A percentile compares a stretch with the other conserved stretches of the same genome.
phyloP scores from a whole-genome alignment of 2,888 invertebrate species.

The Rhingia campestris region DNA sequence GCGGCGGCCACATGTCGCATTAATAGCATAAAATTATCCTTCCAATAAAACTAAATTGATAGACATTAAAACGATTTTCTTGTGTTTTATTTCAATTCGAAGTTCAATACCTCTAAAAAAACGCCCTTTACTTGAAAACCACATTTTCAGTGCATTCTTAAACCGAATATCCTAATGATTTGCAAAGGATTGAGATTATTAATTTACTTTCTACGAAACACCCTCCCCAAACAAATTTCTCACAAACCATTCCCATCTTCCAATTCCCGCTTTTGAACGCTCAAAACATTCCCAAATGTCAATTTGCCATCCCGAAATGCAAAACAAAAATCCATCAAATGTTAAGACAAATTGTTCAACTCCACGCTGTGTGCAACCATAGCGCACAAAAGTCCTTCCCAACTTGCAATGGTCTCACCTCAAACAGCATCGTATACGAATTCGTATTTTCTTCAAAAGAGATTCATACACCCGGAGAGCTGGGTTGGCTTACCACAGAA shows the following conservation, averaged over 20 bases:
- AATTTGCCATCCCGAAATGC: neutral
- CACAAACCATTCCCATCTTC: neutral
- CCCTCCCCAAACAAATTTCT: neutral
- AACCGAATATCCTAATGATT: too few relatives aligned
- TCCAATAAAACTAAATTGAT: too few relatives aligned
- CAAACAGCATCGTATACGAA: slow-evolving; percentile 2
- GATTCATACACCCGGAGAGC: slow-evolving; percentile 15
- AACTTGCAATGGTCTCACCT: slow-evolving; percentile 16
- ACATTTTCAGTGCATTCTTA: too few relatives aligned
- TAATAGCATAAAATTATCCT: too few relatives aligned
- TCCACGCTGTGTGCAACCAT: neutral
- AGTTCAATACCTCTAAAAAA: too few relatives aligned
- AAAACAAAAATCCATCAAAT: slow-evolving; percentile 10
- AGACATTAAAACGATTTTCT: too few relatives aligned
- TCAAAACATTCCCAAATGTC: neutral
- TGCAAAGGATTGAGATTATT: too few relatives aligned
- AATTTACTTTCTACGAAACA: too few relatives aligned
- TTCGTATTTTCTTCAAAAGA: slow-evolving; percentile 32
- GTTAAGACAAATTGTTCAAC: slow-evolving; percentile 23
- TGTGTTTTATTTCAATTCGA: too few relatives aligned
- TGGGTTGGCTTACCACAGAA: slow-evolving; percentile 46
- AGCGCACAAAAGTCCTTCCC: neutral
- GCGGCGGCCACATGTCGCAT: too few relatives aligned
- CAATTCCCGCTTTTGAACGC: neutral
- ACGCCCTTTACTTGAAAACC: too few relatives aligned